Conservation (phyloP, 2,113 vertebrate species). For the Clinocottus analis region DNA sequence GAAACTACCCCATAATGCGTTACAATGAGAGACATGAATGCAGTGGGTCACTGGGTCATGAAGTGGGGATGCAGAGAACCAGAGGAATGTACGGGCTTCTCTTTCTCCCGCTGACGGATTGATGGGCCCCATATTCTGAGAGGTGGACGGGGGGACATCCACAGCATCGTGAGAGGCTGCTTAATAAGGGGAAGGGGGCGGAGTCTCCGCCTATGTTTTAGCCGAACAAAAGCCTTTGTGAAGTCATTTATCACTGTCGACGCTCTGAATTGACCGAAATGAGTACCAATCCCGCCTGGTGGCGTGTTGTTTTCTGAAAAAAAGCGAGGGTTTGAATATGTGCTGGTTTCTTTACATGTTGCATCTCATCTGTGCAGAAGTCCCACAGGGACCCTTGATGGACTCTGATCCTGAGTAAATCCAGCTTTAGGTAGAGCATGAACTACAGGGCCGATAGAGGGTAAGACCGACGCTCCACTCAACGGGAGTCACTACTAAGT, state of each 20-base stretch:
- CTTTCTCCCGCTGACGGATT: slow-evolving; percentile 70
- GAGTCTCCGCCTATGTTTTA: slow-evolving; percentile 48
- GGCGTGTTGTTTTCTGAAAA: slow-evolving; percentile 46
- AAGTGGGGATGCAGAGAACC: slow-evolving; percentile 53
- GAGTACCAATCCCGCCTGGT: slow-evolving; percentile 37
- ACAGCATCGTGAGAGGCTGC: slow-evolving; percentile 40
- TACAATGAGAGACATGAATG: slow-evolving; percentile 64
- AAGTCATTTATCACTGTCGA: slow-evolving; percentile 64
- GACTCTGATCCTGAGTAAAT: background rate
- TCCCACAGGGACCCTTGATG: background rate
- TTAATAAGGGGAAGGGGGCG: slow-evolving; percentile 63
- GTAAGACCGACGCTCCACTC: background rate
- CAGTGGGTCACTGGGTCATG: slow-evolving; percentile 65
- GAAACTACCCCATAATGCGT: slow-evolving; percentile 60
- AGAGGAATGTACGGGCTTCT: slow-evolving; percentile 63
- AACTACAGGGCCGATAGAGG: background rate
- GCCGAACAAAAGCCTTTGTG: slow-evolving; percentile 66
- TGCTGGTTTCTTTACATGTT: slow-evolving; percentile 15
- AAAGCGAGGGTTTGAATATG: background rate
- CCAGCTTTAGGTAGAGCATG: background rate
- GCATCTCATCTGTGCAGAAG: slow-evolving; percentile 7
- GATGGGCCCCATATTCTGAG: slow-evolving; percentile 70
- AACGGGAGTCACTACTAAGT: slow-evolving; percentile 48
- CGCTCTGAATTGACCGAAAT: slow-evolving; percentile 30
- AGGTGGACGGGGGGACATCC: slow-evolving; percentile 49